These are phyloP conservation scores for Bombus confusus DNA, from an alignment of 1,140 invertebrate species.

Conservation along the genomic window DNA sequence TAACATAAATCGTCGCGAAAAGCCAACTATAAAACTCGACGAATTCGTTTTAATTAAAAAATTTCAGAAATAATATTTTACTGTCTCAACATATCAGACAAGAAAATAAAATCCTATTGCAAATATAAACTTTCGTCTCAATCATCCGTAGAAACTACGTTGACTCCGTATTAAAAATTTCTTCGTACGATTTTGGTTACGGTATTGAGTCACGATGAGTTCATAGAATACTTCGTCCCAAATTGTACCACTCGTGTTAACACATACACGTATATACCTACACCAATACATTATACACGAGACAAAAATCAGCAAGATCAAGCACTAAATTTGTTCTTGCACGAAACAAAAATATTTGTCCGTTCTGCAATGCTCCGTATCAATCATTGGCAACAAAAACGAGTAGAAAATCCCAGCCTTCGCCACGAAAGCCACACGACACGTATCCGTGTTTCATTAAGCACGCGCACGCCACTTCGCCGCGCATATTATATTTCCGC, in stretches of 20 bases:
- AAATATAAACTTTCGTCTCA: not conserved
- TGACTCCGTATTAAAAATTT: not conserved
- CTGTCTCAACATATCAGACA: too few relatives aligned
- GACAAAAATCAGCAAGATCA: not conserved
- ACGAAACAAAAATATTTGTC: not conserved
- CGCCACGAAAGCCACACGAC: not conserved
- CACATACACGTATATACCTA: not conserved
- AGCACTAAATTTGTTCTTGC: not conserved
- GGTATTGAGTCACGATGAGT: not conserved
- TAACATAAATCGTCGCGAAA: not conserved
- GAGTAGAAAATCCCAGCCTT: not conserved
- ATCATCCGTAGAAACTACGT: not conserved
- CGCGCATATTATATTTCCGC: slow-evolving; percentile 27
- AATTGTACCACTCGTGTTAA: too few relatives aligned
- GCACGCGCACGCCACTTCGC: slow-evolving; percentile 8
- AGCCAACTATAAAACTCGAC: too few relatives aligned
- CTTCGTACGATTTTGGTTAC: not conserved
- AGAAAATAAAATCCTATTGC: too few relatives aligned
- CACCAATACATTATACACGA: not conserved
- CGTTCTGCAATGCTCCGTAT: not conserved
- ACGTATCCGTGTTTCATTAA: slow-evolving; percentile 21
- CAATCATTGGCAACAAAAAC: not conserved
- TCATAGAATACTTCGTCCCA: not conserved
- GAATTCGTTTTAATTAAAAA: too few relatives aligned
- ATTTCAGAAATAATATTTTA: too few relatives aligned